Percentiles rank a stretch among this genome's conserved stretches.
Evolutionary conservation across 92 coral and sea anemone genomes (phyloP).

Genomic region (Zoanthus sansibaricus): DNA sequence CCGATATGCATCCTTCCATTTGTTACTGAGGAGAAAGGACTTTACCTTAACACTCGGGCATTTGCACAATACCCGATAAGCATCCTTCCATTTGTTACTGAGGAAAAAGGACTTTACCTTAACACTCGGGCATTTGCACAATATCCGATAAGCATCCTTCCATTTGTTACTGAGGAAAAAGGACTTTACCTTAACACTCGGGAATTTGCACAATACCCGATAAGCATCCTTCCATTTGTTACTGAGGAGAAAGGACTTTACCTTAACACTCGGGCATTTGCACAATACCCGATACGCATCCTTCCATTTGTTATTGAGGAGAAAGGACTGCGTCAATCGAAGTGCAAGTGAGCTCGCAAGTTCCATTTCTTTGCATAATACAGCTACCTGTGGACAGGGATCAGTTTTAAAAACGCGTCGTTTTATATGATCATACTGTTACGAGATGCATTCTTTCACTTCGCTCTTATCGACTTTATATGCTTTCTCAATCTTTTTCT

Average conservation of each 20-base stretch:
- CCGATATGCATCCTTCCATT: slow-evolving; percentile 71
- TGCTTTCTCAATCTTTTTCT: too few species aligned
- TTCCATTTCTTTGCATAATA: slow-evolving; percentile 65
- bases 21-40: slow-evolving; percentile 21
- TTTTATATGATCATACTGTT: too few species aligned
- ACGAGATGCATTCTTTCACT: too few species aligned
- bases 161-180: background rate
- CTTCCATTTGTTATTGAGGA: slow-evolving; percentile 72
- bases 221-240: slow-evolving; percentile 59
- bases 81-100: slow-evolving; percentile 51
- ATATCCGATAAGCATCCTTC: slow-evolving; percentile 58
- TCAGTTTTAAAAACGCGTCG: too few species aligned
- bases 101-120: slow-evolving; percentile 55
- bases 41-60: slow-evolving; percentile 77
- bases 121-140: slow-evolving; percentile 64
- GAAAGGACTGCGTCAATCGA: slow-evolving; percentile 71
- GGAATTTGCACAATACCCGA: slow-evolving; percentile 56
- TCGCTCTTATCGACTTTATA: too few species aligned
- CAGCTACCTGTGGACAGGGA: slow-evolving; percentile 61
- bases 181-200: slow-evolving; percentile 69
- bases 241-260: background rate
- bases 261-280: slow-evolving; percentile 74
- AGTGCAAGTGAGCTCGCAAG: slow-evolving; percentile 76
- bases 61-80: slow-evolving; percentile 48
- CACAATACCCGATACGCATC: slow-evolving; percentile 61